A percentile compares a stretch with the other conserved stretches of the same genome.
Evolutionary conservation across 2,888 invertebrate genomes (phyloP).

Genomic region (Protonemura montana): DNA sequence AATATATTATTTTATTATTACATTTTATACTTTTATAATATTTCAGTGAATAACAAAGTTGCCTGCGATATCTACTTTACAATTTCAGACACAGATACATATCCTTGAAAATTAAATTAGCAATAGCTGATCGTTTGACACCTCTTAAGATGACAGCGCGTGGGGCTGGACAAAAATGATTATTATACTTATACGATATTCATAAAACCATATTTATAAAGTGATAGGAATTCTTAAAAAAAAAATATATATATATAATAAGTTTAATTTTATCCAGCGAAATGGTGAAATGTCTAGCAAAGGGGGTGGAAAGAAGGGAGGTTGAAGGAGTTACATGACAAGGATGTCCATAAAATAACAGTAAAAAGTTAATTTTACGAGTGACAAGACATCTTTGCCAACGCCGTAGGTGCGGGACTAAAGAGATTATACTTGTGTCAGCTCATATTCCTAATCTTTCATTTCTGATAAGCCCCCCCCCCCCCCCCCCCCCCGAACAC

Average conservation of each 20-base stretch:
- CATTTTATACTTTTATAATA: not conserved
- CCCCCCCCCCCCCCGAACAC: not conserved
- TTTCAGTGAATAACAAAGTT: not conserved
- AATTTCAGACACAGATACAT: not conserved
- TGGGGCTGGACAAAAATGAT: too few relatives aligned
- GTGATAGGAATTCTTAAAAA: not conserved
- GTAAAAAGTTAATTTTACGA: slow-evolving; percentile 62
- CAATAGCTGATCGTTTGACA: not conserved
- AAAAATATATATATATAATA: not conserved
- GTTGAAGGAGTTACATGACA: slow-evolving; percentile 44
- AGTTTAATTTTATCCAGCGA: not conserved
- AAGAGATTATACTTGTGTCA: not conserved
- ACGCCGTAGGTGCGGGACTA: slow-evolving; percentile 31
- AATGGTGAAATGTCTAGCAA: not conserved
- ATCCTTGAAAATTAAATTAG: not conserved
- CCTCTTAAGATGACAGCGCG: not conserved
- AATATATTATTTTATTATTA: not conserved
- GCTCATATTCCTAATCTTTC: slow-evolving; percentile 23
- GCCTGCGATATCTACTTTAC: not conserved
- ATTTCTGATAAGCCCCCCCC: not conserved
- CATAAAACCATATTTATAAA: not conserved
- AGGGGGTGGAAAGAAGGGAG: not conserved
- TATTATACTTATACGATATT: not conserved
- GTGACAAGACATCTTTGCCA: slow-evolving; percentile 61
- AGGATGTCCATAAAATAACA: slow-evolving; percentile 59